Evolutionary conservation across 2,797 vertebrate species (phyloP).

Genomic region (Anomalospiza imberbis): DNA sequence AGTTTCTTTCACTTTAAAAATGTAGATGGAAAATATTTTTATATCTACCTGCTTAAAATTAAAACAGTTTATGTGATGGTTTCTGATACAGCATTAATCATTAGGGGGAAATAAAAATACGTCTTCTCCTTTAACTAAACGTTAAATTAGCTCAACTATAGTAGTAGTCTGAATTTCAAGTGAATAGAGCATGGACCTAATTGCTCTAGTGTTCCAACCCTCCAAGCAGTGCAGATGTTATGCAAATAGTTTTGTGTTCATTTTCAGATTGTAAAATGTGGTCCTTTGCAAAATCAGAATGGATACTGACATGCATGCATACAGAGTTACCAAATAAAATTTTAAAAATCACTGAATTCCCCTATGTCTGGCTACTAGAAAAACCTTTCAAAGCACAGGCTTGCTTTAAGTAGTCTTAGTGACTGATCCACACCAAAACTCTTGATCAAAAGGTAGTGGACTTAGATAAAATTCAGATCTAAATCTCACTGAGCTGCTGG

Average conservation of each 20-base stretch:
- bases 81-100: neutral
- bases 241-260: slow-evolving; percentile 63
- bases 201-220: slow-evolving; percentile 54
- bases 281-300: slow-evolving; percentile 13
- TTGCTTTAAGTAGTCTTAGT: neutral
- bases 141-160: slow-evolving; percentile 45
- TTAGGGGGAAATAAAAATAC: slow-evolving; percentile 43
- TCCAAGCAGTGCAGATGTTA: slow-evolving; percentile 72
- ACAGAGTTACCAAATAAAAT: neutral
- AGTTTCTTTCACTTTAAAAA: slow-evolving; percentile 11
- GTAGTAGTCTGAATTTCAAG: neutral
- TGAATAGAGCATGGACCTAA: slow-evolving; percentile 49
- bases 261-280: slow-evolving; percentile 62
- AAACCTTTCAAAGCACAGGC: neutral
- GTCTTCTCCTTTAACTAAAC: slow-evolving; percentile 41
- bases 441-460: neutral
- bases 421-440: neutral
- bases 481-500: neutral
- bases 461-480: neutral
- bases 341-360: neutral
- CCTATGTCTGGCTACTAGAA: neutral
- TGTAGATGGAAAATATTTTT: slow-evolving; percentile 19
- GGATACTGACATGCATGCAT: neutral
- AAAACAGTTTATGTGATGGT: neutral
- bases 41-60: neutral